These are phyloP conservation scores for Corvus moneduloides DNA, from an alignment of 2,113 vertebrate genomes.

Conservation along the genomic window DNA sequence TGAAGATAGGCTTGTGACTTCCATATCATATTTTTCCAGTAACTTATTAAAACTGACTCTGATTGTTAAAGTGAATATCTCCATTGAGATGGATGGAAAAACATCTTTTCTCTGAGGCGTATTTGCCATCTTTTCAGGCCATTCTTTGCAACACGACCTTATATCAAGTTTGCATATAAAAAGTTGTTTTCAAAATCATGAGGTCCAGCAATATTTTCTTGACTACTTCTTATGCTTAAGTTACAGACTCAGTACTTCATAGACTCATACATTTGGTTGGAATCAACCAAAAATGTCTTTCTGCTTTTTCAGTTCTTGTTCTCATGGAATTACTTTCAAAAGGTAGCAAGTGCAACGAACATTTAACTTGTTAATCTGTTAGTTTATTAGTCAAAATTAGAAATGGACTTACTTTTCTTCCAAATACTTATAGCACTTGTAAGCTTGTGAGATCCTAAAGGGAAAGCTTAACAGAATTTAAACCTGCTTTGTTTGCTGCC, in stretches of 20 bases:
- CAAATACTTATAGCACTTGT: not conserved
- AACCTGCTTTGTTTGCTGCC: not conserved
- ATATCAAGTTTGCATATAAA: not conserved
- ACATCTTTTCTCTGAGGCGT: not conserved
- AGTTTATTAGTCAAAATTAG: not conserved
- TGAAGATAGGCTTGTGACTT: not conserved
- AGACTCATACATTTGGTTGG: not conserved
- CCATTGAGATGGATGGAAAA: not conserved
- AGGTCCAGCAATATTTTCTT: not conserved
- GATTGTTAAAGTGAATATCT: not conserved
- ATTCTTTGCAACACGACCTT: accelerated
- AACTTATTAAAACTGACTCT: not conserved
- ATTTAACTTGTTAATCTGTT: not conserved
- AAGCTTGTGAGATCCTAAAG: not conserved
- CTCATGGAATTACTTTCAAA: not conserved
- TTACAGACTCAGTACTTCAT: not conserved
- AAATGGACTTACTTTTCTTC: not conserved
- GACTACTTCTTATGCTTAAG: not conserved
- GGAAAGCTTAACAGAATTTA: not conserved
- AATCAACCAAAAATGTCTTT: not conserved
- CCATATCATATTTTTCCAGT: not conserved
- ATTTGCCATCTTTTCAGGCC: not conserved
- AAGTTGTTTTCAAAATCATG: not conserved
- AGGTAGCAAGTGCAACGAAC: not conserved
- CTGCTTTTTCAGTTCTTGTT: not conserved